Evolutionary conservation across 2,113 vertebrate genomes (phyloP).

Genomic region (Myrmecophaga tridactyla): DNA sequence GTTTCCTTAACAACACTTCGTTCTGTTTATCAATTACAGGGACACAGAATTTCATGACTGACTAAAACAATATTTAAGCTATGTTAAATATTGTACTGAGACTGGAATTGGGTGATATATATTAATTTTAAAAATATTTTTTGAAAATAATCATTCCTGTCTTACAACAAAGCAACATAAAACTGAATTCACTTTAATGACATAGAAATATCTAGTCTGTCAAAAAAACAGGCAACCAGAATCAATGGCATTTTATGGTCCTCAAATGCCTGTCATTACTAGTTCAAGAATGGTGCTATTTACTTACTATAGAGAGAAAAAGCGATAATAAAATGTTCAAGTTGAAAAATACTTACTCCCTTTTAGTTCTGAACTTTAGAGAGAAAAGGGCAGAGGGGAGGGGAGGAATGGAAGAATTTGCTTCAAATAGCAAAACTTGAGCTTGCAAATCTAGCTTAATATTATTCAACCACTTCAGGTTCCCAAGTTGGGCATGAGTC

Average conservation of each 20-base stretch:
- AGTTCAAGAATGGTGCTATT: neutral
- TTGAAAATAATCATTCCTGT: slow-evolving; percentile 50
- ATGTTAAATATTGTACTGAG: neutral
- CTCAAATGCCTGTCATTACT: neutral
- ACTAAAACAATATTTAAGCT: slow-evolving; percentile 67
- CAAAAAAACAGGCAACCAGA: slow-evolving; percentile 9
- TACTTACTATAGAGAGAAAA: neutral
- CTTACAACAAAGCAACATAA: slow-evolving; percentile 37
- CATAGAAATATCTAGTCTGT: neutral
- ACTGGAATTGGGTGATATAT: slow-evolving; percentile 31
- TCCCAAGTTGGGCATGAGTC: neutral
- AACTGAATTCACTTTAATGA: neutral
- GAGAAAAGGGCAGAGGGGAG: neutral
- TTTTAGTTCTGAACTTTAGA: neutral
- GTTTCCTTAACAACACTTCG: slow-evolving; percentile 65
- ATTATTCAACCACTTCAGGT: neutral
- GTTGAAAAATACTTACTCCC: neutral
- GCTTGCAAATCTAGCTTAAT: neutral
- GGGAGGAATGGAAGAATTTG: neutral
- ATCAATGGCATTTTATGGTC: neutral
- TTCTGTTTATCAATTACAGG: slow-evolving; percentile 65
- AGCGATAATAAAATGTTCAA: neutral
- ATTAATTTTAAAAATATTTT: neutral
- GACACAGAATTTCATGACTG: slow-evolving; percentile 53
- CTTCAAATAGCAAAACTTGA: neutral